Percentiles rank a stretch among this genome's conserved stretches.
Evolutionary conservation across 2,888 invertebrate genomes (phyloP).

Genomic region (Crepidodera aurea): DNA sequence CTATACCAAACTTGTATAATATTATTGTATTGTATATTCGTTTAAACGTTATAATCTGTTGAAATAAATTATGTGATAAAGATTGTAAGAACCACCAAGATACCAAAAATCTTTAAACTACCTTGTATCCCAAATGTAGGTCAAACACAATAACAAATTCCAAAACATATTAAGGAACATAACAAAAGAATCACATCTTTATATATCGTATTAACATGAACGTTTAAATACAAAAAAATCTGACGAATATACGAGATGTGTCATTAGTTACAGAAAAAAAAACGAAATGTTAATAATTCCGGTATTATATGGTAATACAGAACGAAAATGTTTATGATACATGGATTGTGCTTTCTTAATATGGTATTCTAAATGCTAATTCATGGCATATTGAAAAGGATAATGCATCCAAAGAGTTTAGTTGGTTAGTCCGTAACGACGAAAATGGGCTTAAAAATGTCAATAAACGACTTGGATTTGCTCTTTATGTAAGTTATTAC

Average conservation of each 20-base stretch:
- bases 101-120: too few relatives aligned
- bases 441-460: slow-evolving; percentile 10
- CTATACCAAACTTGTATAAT: too few relatives aligned
- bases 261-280: slow-evolving; percentile 1
- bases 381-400: background rate
- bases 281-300: background rate
- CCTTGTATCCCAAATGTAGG: too few relatives aligned
- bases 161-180: too few relatives aligned
- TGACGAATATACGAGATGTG: background rate
- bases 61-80: too few relatives aligned
- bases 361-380: slow-evolving; percentile 22
- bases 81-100: too few relatives aligned
- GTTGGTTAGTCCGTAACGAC: slow-evolving; percentile 4
- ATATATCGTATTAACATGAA: too few relatives aligned
- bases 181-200: too few relatives aligned
- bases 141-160: too few relatives aligned
- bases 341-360: slow-evolving; percentile 12
- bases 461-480: slow-evolving; percentile 7
- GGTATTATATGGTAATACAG: slow-evolving; percentile 17
- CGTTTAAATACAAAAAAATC: too few relatives aligned
- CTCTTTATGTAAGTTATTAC: slow-evolving; percentile 4
- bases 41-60: too few relatives aligned
- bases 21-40: too few relatives aligned
- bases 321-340: slow-evolving; percentile 10
- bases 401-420: slow-evolving; percentile 12